These are phyloP conservation scores for Crenichthys baileyi DNA, from an alignment of 2,797 vertebrate genomes.

Conservation along the genomic window DNA sequence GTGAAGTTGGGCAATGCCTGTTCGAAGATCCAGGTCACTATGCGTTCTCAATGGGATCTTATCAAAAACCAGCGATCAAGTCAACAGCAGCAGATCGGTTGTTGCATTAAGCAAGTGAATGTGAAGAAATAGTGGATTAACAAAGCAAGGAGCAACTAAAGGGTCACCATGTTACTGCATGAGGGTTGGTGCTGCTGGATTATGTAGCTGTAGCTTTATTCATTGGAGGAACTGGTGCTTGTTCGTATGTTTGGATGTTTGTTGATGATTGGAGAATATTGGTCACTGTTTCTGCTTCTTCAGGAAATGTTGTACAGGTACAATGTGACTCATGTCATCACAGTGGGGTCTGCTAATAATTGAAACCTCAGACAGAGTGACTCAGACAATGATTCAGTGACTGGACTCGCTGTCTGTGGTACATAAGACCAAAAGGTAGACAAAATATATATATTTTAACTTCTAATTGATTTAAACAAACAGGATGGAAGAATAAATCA, in stretches of 20 bases:
- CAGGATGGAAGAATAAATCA: neutral
- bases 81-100: neutral
- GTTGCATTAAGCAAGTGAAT: neutral
- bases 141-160: neutral
- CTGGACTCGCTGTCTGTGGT: neutral
- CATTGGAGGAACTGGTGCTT: neutral
- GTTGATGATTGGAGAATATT: neutral
- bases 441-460: neutral
- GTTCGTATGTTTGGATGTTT: neutral
- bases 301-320: too few relatives aligned
- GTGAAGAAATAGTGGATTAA: neutral
- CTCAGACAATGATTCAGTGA: neutral
- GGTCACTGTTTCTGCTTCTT: neutral
- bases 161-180: neutral
- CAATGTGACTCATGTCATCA: neutral
- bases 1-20: too few relatives aligned
- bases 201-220: neutral
- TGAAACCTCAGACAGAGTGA: neutral
- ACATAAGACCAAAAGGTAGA: neutral
- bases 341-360: neutral
- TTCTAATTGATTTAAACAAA: neutral
- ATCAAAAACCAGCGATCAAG: neutral
- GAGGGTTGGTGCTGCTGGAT: neutral
- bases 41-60: too few relatives aligned
- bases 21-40: too few relatives aligned